A percentile compares a stretch with the other conserved stretches of the same genome.
Conservation (phyloP, 1,140 invertebrate genomes). For the roundworm (Caenorhabditis elegans) region WBcel235 BX284602.5:10590501-10591000, state of each 20-base stretch:
- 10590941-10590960: not conserved
- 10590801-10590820: constrained; percentile 50
- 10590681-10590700: not conserved
- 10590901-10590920: not conserved
- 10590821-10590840: constrained; percentile 40
- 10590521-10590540: not conserved
- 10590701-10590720: not conserved
- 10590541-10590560: not conserved
- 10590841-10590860: not conserved
- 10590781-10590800: constrained; percentile 13
- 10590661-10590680: not conserved
- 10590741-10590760: not conserved
- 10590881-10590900: constrained; percentile 3
- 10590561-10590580: not conserved
- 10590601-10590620: constrained; percentile 31
- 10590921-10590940: constrained; percentile 9
- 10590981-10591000: not conserved
- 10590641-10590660: not conserved
- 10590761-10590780: not conserved
- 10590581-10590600: constrained; percentile 39
- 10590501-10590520: constrained; percentile 1
- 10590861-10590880: constrained; percentile 29
- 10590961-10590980: not conserved
- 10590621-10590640: not conserved
- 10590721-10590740: not conserved